phyloP scores from a whole-genome alignment of 2,113 vertebrate species.

The Erythrolamprus reginae region DNA sequence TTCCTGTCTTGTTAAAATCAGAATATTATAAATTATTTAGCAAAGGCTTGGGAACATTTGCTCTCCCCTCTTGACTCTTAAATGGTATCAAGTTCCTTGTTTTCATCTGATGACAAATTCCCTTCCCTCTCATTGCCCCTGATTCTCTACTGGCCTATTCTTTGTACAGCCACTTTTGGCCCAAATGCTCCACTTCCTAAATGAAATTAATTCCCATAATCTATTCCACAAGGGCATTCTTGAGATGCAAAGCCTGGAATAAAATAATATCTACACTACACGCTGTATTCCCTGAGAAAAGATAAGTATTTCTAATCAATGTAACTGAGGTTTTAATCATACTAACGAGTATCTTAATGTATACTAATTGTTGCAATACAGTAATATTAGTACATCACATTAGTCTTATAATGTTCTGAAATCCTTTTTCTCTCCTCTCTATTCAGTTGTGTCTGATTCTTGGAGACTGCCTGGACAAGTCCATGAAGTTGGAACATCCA shows the following conservation, averaged over 20 bases:
- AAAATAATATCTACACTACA: neutral
- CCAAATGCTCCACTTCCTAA: neutral
- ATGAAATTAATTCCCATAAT: conserved; percentile 5
- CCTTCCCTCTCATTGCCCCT: neutral
- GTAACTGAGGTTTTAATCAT: neutral
- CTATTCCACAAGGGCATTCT: neutral
- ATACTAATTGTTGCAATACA: neutral
- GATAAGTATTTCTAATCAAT: neutral
- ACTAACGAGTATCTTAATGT: neutral
- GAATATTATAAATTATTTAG: conserved; percentile 39
- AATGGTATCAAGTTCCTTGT: neutral
- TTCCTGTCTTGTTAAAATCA: conserved; percentile 38
- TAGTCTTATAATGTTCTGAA: neutral
- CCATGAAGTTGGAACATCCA: neutral
- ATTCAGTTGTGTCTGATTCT: neutral
- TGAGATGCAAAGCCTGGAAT: fast-evolving
- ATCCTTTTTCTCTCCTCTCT: fast-evolving
- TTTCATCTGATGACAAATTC: conserved; percentile 21
- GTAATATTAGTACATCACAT: neutral
- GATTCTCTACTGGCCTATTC: neutral
- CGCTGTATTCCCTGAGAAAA: neutral
- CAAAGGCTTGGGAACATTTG: conserved; percentile 26
- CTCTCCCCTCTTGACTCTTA: conserved; percentile 16
- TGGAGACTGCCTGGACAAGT: neutral
- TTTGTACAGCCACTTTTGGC: neutral